Conservation (phyloP, 2,797 vertebrate genomes). For the Sylvia borin region DNA sequence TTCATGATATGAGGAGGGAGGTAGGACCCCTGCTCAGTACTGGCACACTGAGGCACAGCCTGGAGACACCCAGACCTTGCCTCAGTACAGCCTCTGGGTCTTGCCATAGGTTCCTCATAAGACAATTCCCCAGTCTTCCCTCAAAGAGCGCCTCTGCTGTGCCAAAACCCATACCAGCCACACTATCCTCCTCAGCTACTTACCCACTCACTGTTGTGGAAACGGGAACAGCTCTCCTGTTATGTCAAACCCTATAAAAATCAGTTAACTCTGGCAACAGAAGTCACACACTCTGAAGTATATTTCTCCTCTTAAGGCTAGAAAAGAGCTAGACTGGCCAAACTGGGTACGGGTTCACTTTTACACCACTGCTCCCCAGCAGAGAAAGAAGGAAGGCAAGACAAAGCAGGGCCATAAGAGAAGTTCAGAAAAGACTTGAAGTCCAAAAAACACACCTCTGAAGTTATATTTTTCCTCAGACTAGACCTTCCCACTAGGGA, state of each 20-base stretch:
- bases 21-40: background rate
- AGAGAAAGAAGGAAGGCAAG: background rate
- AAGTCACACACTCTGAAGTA: background rate
- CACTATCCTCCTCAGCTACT: background rate
- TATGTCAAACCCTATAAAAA: background rate
- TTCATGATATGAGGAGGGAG: background rate
- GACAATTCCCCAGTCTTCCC: background rate
- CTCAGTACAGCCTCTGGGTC: background rate
- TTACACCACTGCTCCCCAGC: background rate
- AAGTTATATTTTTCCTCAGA: background rate
- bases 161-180: background rate
- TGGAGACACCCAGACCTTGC: background rate
- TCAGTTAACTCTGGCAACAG: background rate
- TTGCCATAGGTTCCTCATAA: background rate
- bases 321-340: background rate
- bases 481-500: background rate
- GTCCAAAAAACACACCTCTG: background rate
- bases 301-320: background rate
- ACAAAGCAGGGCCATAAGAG: background rate
- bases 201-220: background rate
- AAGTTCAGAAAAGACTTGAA: background rate
- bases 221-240: background rate
- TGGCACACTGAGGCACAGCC: background rate
- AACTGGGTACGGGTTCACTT: background rate
- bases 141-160: background rate